A percentile compares a stretch with the other conserved stretches of the same genome.
phyloP scores from a whole-genome alignment of 2,888 invertebrate species.

The Hydropsyche betteni region DNA sequence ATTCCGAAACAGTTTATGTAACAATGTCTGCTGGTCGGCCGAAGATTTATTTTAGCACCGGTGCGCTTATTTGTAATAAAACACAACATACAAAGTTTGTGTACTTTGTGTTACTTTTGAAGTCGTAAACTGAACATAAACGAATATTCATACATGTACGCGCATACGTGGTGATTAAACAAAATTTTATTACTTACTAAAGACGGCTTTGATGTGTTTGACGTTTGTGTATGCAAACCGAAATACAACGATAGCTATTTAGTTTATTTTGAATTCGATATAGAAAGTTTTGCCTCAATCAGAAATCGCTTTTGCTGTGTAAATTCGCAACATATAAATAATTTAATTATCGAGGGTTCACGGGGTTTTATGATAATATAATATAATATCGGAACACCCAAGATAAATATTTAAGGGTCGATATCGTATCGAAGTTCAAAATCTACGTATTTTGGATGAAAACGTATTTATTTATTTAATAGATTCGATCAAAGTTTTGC shows the following conservation, averaged over 20 bases:
- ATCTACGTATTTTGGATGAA: constrained; percentile 1
- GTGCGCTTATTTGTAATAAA: constrained; percentile 33
- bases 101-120: constrained; percentile 31
- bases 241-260: not conserved
- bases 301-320: not conserved
- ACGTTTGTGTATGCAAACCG: constrained; percentile 1
- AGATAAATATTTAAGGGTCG: constrained; percentile 15
- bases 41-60: constrained; percentile 35
- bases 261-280: not conserved
- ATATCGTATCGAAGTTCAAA: not conserved
- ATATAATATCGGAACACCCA: not conserved
- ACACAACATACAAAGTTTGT: constrained; percentile 35
- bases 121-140: constrained; percentile 29
- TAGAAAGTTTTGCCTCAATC: constrained; percentile 5
- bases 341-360: not conserved
- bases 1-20: constrained; percentile 31
- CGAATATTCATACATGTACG: constrained; percentile 35
- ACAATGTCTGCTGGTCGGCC: constrained; percentile 15
- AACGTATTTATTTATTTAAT: constrained; percentile 32
- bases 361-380: not conserved
- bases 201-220: constrained; percentile 28
- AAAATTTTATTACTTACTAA: constrained; percentile 26
- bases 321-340: not conserved
- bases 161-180: constrained; percentile 17
- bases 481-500: constrained; percentile 9